phyloP scores from a whole-genome alignment of 2,797 vertebrate species.

The Pipistrellus pipistrellus region DNA sequence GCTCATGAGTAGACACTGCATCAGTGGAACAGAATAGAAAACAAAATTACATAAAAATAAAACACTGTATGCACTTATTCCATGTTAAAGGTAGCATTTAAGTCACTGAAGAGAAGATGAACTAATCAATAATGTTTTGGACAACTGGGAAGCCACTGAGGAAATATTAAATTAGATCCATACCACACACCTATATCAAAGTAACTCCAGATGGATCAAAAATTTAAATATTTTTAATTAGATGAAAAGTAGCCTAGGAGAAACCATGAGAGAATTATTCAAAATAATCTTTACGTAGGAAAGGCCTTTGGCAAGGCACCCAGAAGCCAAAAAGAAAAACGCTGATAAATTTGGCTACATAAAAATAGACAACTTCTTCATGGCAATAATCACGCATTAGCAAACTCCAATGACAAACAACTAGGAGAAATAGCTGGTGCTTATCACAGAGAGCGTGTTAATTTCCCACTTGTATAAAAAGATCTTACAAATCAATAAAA shows the following conservation, averaged over 20 bases:
- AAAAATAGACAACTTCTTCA: slow-evolving; percentile 56
- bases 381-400: slow-evolving; percentile 15
- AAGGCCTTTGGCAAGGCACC: neutral
- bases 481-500: slow-evolving; percentile 31
- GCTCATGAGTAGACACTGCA: neutral
- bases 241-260: slow-evolving; percentile 12
- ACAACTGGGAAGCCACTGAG: neutral
- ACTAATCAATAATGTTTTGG: neutral
- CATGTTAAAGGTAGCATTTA: neutral
- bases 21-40: slow-evolving; percentile 12
- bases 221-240: slow-evolving; percentile 51
- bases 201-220: slow-evolving; percentile 16
- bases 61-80: neutral
- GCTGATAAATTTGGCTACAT: neutral
- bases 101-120: neutral
- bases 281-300: neutral
- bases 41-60: neutral
- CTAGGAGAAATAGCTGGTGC: neutral
- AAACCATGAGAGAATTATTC: neutral
- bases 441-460: neutral
- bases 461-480: slow-evolving; percentile 36
- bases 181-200: neutral
- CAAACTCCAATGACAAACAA: slow-evolving; percentile 46
- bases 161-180: slow-evolving; percentile 44
- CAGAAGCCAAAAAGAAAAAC: neutral